phyloP scores from a whole-genome alignment of 2,113 vertebrate species.

The Axis porcinus region DNA sequence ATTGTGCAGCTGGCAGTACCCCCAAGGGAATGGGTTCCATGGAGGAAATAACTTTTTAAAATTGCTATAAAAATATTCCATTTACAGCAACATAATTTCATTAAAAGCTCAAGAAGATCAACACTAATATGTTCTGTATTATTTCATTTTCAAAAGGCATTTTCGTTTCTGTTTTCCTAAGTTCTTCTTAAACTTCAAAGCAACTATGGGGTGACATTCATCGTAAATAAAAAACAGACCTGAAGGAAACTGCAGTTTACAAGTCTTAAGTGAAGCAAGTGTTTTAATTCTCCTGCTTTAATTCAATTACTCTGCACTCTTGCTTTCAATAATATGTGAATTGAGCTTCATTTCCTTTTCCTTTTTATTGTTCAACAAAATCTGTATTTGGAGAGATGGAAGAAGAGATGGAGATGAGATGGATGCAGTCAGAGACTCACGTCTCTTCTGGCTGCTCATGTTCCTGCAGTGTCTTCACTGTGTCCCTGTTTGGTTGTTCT shows the following conservation, averaged over 20 bases:
- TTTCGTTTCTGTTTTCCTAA: background rate
- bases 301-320: background rate
- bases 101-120: background rate
- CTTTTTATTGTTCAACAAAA: background rate
- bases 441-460: rapidly evolving
- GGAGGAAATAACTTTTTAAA: background rate
- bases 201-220: background rate
- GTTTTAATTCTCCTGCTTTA: slow-evolving; percentile 6
- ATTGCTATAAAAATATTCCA: background rate
- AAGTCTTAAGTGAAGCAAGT: background rate
- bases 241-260: background rate
- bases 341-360: background rate
- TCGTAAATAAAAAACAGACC: slow-evolving; percentile 7
- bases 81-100: background rate
- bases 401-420: background rate
- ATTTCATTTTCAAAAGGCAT: background rate
- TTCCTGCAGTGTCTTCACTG: rapidly evolving
- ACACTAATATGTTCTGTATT: background rate
- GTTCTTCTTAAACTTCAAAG: slow-evolving; percentile 23
- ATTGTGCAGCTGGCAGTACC: background rate
- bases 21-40: background rate
- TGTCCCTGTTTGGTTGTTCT: background rate
- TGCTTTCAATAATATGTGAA: background rate
- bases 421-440: rapidly evolving
- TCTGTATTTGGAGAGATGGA: background rate